Percentiles rank a stretch among this genome's conserved stretches.
phyloP scores from a whole-genome alignment of 2,113 vertebrate species.

The Caretta caretta region DNA sequence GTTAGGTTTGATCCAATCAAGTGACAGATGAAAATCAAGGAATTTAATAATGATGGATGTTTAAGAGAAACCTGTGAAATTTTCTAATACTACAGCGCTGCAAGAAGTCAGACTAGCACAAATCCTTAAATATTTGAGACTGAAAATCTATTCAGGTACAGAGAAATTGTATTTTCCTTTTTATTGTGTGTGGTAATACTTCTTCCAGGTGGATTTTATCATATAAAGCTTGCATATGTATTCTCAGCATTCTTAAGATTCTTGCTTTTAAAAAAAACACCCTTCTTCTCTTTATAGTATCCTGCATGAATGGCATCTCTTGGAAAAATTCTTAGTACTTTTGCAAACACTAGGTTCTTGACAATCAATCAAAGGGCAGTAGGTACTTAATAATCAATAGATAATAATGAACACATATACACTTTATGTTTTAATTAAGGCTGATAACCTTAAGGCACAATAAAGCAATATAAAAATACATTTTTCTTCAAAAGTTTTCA shows the following conservation, averaged over 20 bases:
- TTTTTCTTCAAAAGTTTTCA: background rate
- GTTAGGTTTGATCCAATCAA: background rate
- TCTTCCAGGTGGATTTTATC: background rate
- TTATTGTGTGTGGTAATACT: background rate
- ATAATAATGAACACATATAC: background rate
- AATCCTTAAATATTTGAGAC: background rate
- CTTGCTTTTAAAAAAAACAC: background rate
- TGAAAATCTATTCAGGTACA: background rate
- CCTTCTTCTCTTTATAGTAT: background rate
- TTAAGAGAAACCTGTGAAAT: accelerated
- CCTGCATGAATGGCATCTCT: background rate
- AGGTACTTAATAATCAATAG: background rate
- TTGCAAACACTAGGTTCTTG: background rate
- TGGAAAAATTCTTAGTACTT: background rate
- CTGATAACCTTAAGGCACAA: background rate
- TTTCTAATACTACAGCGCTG: background rate
- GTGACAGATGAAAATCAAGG: background rate
- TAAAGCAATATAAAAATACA: background rate
- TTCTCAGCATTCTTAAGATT: background rate
- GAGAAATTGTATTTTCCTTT: background rate
- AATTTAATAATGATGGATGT: background rate
- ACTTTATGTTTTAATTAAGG: background rate
- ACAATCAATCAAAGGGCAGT: background rate
- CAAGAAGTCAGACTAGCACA: background rate
- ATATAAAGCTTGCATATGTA: background rate